phyloP scores from a whole-genome alignment of 2,888 invertebrate species.

The Octodonta nipae region DNA sequence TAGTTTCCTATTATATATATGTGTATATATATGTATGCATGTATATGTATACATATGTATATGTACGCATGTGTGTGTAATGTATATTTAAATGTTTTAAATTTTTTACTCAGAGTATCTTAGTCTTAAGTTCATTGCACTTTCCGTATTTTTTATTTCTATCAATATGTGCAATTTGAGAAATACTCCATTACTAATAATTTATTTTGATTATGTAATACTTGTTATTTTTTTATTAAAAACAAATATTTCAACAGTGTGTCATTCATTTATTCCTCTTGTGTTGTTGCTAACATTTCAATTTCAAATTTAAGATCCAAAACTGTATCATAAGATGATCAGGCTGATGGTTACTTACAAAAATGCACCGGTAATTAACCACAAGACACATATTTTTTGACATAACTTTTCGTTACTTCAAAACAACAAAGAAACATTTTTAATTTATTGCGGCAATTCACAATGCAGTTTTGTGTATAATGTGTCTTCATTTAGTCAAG shows the following conservation, averaged over 20 bases:
- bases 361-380: too few relatives aligned
- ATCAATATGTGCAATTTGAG: slow-evolving; percentile 1
- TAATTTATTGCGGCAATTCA: too few relatives aligned
- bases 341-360: too few relatives aligned
- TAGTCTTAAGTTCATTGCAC: neutral
- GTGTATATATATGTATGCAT: too few relatives aligned
- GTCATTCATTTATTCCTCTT: neutral
- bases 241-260: neutral
- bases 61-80: neutral
- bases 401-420: neutral
- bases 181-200: neutral
- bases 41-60: too few relatives aligned
- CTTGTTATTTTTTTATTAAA: slow-evolving; percentile 2
- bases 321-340: too few relatives aligned
- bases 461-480: too few relatives aligned
- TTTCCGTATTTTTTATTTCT: neutral
- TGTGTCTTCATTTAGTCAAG: too few relatives aligned
- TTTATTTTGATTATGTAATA: neutral
- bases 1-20: too few relatives aligned
- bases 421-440: neutral
- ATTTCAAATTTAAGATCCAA: too few relatives aligned
- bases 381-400: neutral
- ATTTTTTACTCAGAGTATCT: neutral
- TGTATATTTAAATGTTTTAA: neutral
- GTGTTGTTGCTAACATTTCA: too few relatives aligned